Conservation (phyloP, 2,113 vertebrate genomes). For the Thinocorus orbignyianus region DNA sequence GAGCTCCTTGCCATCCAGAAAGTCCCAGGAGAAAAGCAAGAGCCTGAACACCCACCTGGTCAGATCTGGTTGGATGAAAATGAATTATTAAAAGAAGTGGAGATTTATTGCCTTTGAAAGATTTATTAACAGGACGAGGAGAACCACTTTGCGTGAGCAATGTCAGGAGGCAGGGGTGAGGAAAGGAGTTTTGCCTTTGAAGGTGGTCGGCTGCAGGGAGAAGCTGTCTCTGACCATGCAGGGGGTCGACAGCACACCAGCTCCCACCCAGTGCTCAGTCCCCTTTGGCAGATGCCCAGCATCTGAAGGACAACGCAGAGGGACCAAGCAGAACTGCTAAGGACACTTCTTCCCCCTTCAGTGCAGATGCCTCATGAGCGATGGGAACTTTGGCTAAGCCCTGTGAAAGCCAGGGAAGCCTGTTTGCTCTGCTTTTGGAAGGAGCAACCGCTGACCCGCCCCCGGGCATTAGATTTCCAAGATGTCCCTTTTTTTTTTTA, state of each 20-base stretch:
- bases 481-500: background rate
- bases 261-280: background rate
- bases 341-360: background rate
- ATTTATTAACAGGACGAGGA: background rate
- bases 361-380: fast-evolving
- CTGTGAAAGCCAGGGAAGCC: background rate
- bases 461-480: background rate
- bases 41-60: background rate
- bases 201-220: background rate
- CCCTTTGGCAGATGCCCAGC: background rate
- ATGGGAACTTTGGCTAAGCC: background rate
- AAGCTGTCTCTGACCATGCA: background rate
- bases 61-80: background rate
- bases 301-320: background rate
- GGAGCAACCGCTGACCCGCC: background rate
- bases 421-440: background rate
- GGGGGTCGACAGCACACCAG: fast-evolving
- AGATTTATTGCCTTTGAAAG: slow-evolving; percentile 25
- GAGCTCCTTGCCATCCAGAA: background rate
- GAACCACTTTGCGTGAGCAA: background rate
- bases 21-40: background rate
- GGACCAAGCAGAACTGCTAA: background rate
- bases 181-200: background rate
- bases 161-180: background rate
- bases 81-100: slow-evolving; percentile 28